phyloP scores from a whole-genome alignment of 2,888 invertebrate species.

The Drosophila nigritarsus region DNA sequence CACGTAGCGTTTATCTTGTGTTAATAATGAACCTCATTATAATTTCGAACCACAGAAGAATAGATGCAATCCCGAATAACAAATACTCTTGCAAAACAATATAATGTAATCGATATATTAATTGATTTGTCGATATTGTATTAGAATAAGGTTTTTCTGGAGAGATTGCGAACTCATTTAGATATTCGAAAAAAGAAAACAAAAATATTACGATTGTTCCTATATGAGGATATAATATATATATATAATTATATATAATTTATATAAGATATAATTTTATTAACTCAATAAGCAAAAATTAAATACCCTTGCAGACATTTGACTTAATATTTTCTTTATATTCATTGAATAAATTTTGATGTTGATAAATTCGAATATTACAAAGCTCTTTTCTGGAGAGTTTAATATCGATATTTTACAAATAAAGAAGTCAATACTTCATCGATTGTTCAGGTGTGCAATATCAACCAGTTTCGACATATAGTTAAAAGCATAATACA shows the following conservation, averaged over 20 bases:
- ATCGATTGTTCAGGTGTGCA: no score
- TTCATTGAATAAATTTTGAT: background rate
- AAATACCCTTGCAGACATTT: background rate
- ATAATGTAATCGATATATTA: background rate
- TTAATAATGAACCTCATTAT: constrained; percentile 72
- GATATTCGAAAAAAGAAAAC: background rate
- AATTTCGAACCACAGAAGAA: constrained; percentile 57
- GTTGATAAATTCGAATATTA: no score
- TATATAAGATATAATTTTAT: background rate
- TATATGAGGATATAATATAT: background rate
- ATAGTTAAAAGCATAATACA: no score
- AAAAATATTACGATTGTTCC: background rate
- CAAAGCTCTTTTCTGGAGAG: background rate
- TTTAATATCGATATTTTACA: background rate
- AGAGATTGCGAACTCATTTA: accelerated
- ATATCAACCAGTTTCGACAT: background rate
- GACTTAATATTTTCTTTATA: background rate
- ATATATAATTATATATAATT: no score
- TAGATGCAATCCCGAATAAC: background rate
- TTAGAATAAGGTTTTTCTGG: background rate
- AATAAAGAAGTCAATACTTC: background rate
- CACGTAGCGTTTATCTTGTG: constrained; percentile 68
- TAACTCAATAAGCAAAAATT: background rate
- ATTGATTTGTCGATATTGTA: background rate
- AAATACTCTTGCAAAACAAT: constrained; percentile 9